Evolutionary conservation across 2,888 invertebrate species (phyloP).

Genomic region (Agrotis exclamationis): DNA sequence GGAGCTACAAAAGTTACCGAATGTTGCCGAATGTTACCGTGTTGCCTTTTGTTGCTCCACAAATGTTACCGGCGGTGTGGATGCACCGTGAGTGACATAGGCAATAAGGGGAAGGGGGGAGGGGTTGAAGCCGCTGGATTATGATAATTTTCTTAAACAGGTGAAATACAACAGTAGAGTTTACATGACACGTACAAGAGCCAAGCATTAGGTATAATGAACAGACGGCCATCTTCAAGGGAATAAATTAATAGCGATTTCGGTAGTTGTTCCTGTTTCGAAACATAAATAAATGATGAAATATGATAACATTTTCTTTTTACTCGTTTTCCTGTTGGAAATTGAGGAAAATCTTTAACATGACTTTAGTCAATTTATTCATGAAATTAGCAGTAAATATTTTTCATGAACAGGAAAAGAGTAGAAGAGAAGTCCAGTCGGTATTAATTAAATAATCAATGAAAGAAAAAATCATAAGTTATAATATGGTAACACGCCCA

Average conservation of each 20-base stretch:
- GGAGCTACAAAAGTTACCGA: too few relatives aligned
- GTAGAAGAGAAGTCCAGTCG: neutral
- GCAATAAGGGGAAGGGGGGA: too few relatives aligned
- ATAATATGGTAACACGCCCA: too few relatives aligned
- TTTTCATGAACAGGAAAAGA: neutral
- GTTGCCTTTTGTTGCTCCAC: too few relatives aligned
- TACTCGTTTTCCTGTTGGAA: neutral
- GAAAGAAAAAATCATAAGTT: too few relatives aligned
- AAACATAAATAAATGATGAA: neutral
- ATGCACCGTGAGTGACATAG: too few relatives aligned
- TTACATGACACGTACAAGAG: constrained; percentile 1
- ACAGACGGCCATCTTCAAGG: neutral
- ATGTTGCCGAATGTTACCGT: too few relatives aligned
- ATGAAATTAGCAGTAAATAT: neutral
- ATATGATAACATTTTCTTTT: neutral
- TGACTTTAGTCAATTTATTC: neutral
- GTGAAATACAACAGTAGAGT: neutral
- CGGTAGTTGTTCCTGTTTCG: neutral
- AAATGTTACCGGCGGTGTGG: too few relatives aligned
- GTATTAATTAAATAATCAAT: neutral
- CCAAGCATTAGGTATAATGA: neutral
- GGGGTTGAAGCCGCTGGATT: too few relatives aligned
- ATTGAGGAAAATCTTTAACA: neutral
- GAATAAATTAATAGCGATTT: neutral
- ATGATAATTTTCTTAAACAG: too few relatives aligned